Conservation (phyloP, 2,888 invertebrate genomes). For the Heliconius ethilla region DNA sequence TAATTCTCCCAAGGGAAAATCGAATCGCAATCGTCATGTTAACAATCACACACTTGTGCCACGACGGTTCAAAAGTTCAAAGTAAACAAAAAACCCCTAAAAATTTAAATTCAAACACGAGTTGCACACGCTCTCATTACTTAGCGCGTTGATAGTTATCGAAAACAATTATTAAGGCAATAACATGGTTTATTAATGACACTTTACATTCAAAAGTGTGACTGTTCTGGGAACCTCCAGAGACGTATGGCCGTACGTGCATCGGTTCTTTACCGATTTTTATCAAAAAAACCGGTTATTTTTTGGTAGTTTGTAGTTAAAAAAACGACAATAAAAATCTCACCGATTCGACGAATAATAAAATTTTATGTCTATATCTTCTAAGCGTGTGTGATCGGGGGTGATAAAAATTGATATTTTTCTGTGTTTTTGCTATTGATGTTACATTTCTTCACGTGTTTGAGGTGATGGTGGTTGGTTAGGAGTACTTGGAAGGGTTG, state of each 20-base stretch:
- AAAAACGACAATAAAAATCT: conserved; percentile 54
- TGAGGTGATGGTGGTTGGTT: conserved; percentile 24
- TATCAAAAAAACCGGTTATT: conserved; percentile 59
- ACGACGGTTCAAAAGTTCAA: background rate
- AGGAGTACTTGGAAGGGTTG: conserved; percentile 19
- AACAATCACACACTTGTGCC: too few species aligned
- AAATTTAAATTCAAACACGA: background rate
- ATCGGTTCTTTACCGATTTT: conserved; percentile 59
- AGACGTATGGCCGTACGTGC: conserved; percentile 51
- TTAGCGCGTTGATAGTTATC: conserved; percentile 46
- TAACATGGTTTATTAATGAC: conserved; percentile 54
- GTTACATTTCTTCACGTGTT: conserved; percentile 49
- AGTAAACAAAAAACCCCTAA: background rate
- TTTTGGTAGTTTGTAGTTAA: conserved; percentile 43
- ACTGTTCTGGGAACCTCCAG: conserved; percentile 52
- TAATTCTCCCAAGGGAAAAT: too few species aligned
- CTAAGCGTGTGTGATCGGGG: conserved; percentile 53
- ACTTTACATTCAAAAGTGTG: conserved; percentile 53
- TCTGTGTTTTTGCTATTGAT: conserved; percentile 37
- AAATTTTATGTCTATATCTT: conserved; percentile 68
- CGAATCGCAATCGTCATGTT: too few species aligned
- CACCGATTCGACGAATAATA: conserved; percentile 60
- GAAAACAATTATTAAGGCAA: conserved; percentile 54
- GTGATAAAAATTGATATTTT: conserved; percentile 53
- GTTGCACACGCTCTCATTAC: conserved; percentile 45